phyloP scores from a whole-genome alignment of 2,797 vertebrate species.

The Harpagifer antarcticus region DNA sequence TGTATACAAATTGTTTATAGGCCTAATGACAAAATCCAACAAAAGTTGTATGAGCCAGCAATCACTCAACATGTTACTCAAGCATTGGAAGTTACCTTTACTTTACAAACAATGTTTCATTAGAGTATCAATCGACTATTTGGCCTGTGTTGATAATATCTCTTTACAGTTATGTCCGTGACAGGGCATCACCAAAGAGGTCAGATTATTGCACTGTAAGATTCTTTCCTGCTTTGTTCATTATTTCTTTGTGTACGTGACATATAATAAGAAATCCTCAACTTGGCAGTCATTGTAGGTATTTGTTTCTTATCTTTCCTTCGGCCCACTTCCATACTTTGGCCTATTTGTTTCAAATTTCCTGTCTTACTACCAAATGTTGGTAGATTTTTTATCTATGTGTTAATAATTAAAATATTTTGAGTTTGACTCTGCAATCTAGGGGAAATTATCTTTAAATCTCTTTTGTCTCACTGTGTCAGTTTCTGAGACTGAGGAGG shows the following conservation, averaged over 20 bases:
- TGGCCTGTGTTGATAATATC: too few relatives aligned
- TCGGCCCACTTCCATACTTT: neutral
- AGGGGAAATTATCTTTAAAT: too few relatives aligned
- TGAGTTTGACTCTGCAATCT: too few relatives aligned
- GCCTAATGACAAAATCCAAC: neutral
- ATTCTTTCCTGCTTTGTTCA: conserved; percentile 1
- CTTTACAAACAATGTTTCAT: too few relatives aligned
- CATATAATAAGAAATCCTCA: neutral
- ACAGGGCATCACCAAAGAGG: conserved; percentile 19
- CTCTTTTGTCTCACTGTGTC: too few relatives aligned
- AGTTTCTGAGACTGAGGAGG: too few relatives aligned
- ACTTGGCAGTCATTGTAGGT: neutral
- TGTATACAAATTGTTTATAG: too few relatives aligned
- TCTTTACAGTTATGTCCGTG: neutral
- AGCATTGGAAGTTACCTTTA: too few relatives aligned
- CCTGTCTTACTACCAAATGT: neutral
- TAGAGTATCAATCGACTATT: neutral
- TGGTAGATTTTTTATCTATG: neutral
- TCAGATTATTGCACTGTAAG: conserved; percentile 32
- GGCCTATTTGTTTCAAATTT: neutral
- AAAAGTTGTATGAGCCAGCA: neutral
- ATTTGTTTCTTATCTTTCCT: neutral
- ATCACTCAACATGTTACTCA: neutral
- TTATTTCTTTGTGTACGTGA: neutral
- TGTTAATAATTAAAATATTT: too few relatives aligned